Evolutionary conservation across 2,888 invertebrate genomes (phyloP), one percentile per base, ranked within the genome.

Genomic region (Sepiola atlantica): DNA sequence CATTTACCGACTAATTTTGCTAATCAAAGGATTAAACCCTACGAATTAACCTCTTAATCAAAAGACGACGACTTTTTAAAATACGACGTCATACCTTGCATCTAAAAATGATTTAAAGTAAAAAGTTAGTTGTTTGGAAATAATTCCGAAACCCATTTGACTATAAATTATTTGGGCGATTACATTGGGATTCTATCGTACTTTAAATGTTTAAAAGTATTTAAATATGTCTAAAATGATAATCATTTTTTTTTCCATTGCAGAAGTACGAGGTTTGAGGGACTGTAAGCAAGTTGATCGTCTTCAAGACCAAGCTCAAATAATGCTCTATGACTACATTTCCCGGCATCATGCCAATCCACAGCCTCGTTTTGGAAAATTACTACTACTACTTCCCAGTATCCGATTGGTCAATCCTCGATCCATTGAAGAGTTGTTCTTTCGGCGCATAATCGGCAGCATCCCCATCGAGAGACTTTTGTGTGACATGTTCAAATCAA

Each of bases 301-400:
- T 24, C 96, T 98, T 0, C 99, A 99, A 97, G 98, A 99, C 95
- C 98, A 98, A 97, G 98, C 98, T 0, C 98, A 98, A 95, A 98
- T 98, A 12, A 98, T 98, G 97, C 97, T 99, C 54, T 98, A 98
- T 96, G 98, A 98, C 96, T 98, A 98, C 97, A 96, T 95, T 90
- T 94, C 95, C 93, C 95, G 96, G 10, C 96, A 96, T 94, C 96
- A 96, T 91, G 96, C 96, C 1, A 95, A 95, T 20, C 96, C 95
- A 77, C 97, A 97, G 94, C 95, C 98, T 0, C 98, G 98, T 35
- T 98, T 98, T 95, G 98, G 98, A 0, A 98, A 98, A 95, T 97
- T 99, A 6, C 97, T 99, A 95, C 97, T 98, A 6, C 97, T 98
- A 3, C 97, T 99, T 94, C 98, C 98, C 2, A 98, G 98, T 98